Conservation (phyloP, 2,113 vertebrate species). For the Coturnix japonica region DNA sequence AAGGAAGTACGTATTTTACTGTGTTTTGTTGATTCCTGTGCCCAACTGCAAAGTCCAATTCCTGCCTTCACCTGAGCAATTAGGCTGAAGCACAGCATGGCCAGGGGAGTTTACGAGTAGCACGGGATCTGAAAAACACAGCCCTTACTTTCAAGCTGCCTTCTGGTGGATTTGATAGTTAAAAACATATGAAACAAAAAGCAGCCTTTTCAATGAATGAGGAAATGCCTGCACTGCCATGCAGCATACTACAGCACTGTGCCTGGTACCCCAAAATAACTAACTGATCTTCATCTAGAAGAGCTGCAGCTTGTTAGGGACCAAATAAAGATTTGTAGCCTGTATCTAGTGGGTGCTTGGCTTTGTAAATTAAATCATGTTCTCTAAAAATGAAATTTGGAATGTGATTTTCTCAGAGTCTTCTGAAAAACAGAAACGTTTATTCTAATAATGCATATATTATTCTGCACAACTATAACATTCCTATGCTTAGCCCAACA, state of each 20-base stretch:
- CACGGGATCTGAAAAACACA: not conserved
- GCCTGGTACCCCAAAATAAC: not conserved
- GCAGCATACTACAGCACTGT: not conserved
- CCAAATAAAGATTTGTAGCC: not conserved
- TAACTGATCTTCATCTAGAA: not conserved
- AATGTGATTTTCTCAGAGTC: not conserved
- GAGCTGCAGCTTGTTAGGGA: not conserved
- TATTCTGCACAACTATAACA: not conserved
- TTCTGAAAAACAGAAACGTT: not conserved
- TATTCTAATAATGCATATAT: not conserved
- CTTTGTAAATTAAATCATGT: not conserved
- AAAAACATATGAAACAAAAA: not conserved
- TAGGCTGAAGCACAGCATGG: not conserved
- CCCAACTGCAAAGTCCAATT: not conserved
- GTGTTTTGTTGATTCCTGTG: not conserved
- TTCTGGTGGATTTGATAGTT: not conserved
- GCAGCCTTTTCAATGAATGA: not conserved
- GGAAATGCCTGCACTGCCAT: not conserved
- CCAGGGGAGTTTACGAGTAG: not conserved
- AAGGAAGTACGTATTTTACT: not conserved
- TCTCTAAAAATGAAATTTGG: not conserved
- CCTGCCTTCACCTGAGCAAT: accelerated
- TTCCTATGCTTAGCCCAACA: not conserved
- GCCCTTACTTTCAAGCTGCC: not conserved
- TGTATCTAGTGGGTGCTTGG: not conserved